Conservation (phyloP, 1,140 invertebrate species). For the Drosophila melanica region DNA sequence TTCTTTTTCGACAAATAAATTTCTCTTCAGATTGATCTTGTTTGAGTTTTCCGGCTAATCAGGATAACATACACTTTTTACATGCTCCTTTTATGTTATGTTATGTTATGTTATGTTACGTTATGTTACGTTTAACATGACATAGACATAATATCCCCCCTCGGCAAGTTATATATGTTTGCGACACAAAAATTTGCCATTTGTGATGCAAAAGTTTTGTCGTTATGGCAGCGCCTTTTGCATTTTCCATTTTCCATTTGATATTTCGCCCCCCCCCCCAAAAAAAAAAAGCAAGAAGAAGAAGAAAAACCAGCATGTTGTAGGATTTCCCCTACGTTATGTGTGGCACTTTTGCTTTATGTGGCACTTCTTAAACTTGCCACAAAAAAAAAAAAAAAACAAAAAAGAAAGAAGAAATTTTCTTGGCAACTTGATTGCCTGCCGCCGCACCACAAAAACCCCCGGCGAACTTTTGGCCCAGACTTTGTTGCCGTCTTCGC, state of each 20-base stretch:
- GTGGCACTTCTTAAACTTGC: conserved; percentile 23
- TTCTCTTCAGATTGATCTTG: too few species aligned
- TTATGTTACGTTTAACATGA: neutral
- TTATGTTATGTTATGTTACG: too few species aligned
- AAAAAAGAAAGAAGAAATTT: neutral
- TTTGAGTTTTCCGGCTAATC: too few species aligned
- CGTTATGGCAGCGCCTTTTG: conserved; percentile 1
- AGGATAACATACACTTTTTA: too few species aligned
- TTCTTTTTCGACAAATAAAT: too few species aligned
- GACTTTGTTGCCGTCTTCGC: conserved; percentile 29
- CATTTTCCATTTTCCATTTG: conserved; percentile 22
- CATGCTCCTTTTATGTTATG: too few species aligned
- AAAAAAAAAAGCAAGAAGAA: neutral
- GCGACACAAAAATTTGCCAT: conserved; percentile 8
- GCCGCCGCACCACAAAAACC: conserved; percentile 4
- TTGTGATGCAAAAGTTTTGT: neutral
- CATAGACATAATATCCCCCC: neutral
- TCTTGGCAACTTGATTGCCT: conserved; percentile 27
- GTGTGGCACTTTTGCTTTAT: conserved; percentile 27
- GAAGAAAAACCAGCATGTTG: conserved; percentile 9
- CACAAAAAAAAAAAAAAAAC: conserved; percentile 5
- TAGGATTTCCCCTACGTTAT: conserved; percentile 11
- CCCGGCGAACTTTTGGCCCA: conserved; percentile 38
- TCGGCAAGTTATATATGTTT: too few species aligned
- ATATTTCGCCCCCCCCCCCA: neutral